Evolutionary conservation across 2,888 invertebrate species (phyloP).

Genomic region (Drosophila imparisetae): DNA sequence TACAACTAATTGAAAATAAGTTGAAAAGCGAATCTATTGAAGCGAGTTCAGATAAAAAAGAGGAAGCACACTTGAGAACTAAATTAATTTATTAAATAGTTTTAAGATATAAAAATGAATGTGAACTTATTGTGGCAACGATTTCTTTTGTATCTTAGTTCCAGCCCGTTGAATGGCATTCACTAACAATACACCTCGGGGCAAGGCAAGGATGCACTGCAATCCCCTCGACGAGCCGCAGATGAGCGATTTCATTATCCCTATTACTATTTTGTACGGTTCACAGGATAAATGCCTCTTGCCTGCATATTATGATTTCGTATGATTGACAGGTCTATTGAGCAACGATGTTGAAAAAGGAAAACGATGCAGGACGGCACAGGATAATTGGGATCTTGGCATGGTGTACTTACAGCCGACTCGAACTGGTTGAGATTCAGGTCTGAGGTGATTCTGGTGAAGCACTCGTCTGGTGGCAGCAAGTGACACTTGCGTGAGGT

Average conservation of each 20-base stretch:
- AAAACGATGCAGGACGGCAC: conserved; percentile 15
- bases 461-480: conserved; percentile 2
- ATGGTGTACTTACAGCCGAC: conserved; percentile 18
- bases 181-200: conserved; percentile 48
- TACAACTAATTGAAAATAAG: conserved; percentile 9
- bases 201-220: conserved; percentile 30
- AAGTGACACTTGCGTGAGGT: conserved; percentile 20
- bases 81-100: conserved; percentile 43
- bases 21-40: not conserved
- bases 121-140: conserved; percentile 50
- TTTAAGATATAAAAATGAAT: conserved; percentile 26
- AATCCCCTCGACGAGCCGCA: conserved; percentile 31
- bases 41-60: conserved; percentile 1
- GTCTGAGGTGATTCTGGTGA: not conserved
- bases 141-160: conserved; percentile 48
- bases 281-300: conserved; percentile 57
- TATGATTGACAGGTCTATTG: conserved; percentile 70
- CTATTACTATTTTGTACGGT: conserved; percentile 68
- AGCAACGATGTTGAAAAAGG: conserved; percentile 8
- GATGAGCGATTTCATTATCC: conserved; percentile 58
- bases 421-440: not conserved
- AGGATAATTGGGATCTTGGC: conserved; percentile 7
- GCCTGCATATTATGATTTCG: conserved; percentile 62
- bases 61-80: conserved; percentile 17
- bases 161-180: conserved; percentile 45